These are phyloP conservation scores for Cheiracanthium punctorium DNA, from an alignment of 2,888 invertebrate genomes.

Conservation along the genomic window DNA sequence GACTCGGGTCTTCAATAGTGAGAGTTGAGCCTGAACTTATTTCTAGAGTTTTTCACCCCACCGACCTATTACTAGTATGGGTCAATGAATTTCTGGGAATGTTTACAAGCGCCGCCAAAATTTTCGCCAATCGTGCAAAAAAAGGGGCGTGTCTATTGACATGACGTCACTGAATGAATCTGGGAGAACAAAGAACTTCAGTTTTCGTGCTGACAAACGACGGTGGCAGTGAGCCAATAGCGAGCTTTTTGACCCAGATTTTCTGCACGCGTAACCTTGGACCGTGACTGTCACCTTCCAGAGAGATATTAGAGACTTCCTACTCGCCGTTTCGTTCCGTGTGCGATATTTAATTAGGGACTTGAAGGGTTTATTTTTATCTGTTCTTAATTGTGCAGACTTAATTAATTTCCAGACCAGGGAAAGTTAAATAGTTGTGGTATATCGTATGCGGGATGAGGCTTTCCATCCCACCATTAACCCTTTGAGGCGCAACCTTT, in stretches of 20 bases:
- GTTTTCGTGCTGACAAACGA: background rate
- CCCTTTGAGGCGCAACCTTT: too few species aligned
- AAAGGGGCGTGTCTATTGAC: conserved; percentile 16
- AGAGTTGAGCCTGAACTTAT: too few species aligned
- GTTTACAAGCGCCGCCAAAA: too few species aligned
- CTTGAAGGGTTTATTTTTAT: conserved; percentile 44
- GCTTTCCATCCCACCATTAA: too few species aligned
- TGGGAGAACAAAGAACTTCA: conserved; percentile 11
- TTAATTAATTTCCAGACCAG: background rate
- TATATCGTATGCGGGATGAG: too few species aligned
- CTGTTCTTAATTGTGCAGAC: conserved; percentile 15
- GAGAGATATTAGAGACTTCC: conserved; percentile 31
- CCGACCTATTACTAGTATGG: too few species aligned
- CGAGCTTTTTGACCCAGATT: conserved; percentile 40
- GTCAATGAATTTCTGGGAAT: too few species aligned
- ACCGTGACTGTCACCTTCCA: conserved; percentile 49
- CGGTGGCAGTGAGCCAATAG: conserved; percentile 49
- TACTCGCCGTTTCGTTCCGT: background rate
- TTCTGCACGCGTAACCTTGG: conserved; percentile 45
- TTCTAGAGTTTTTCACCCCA: too few species aligned
- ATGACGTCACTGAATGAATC: conserved; percentile 38
- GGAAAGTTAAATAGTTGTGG: too few species aligned
- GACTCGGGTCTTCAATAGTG: too few species aligned
- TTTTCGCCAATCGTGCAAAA: too few species aligned
- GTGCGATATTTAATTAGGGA: background rate